Evolutionary conservation across 2,797 vertebrate species (phyloP), one percentile per base, ranked within the genome.

Genomic region (Anguilla obscura): DNA sequence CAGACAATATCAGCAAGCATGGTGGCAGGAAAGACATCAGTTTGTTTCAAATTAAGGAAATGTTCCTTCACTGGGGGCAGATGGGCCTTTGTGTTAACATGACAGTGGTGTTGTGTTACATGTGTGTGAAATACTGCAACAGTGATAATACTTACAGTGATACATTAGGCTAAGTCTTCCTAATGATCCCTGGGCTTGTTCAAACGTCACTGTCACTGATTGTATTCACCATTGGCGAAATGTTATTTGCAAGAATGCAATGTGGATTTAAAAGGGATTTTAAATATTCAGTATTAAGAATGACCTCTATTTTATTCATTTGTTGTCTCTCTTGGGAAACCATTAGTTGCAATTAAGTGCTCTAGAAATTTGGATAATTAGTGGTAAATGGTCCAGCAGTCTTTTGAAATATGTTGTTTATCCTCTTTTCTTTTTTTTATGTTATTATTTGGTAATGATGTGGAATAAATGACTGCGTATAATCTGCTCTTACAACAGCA

Each of bases 1-100:
- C 12, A 27, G 2, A 2, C 30, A 74, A 36, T 30, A 24, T 80
- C 76, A 80, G 36, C 76, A 24, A 80, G 36, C 76, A 24, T 45
- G 76, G 48, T 76, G 21, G 45, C 79, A 82, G 24, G n/a, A 48
- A 45, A 50, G 33, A 76, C 10, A 1, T 2, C 69, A 14, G 1
- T 27, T 27, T 74, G 69, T 24, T 82, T 82, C 79, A 82, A 82
- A 82, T 50, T n/a, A 82, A 50, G 45, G 9, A 50, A 45, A 82
- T n/a, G 9, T n/a, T 82, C 45, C 24, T 7, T n/a, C n/a, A 82
- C 1, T n/a, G 21, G 36, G 21, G 40, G 45, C 3, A 45, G 1
- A 24, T 82, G 21, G 40, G 36, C 40, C 76, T 45, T 48, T 18
- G 16, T 40, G 3, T 16, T 5, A 40, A 40, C 36, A 45, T 40